Percentiles rank a stretch among this genome's conserved stretches.
Conservation (phyloP, 2,113 vertebrate species). For the Hiodon tergisus region DNA sequence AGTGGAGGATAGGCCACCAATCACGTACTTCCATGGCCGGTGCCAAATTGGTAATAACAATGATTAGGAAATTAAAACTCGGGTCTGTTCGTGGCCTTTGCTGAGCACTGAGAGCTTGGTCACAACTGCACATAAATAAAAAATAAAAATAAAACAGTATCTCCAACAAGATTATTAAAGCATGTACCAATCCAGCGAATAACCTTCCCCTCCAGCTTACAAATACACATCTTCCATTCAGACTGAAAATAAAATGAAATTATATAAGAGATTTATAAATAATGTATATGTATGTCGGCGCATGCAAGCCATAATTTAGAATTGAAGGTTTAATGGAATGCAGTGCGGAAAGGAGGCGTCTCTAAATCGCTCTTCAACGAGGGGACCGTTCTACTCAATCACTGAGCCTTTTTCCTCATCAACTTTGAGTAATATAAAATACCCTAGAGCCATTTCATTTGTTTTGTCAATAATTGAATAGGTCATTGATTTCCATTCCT, state of each 20-base stretch:
- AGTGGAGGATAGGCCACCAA: neutral
- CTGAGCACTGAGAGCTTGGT: neutral
- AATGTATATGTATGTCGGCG: neutral
- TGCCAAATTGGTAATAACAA: neutral
- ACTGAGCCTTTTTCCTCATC: no score
- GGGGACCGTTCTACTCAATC: no score
- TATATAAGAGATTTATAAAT: neutral
- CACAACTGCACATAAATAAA: constrained; percentile 12
- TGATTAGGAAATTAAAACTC: neutral
- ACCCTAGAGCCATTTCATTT: no score
- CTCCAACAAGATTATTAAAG: constrained; percentile 18
- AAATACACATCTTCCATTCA: neutral
- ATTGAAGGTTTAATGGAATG: constrained; percentile 17
- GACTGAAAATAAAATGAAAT: neutral
- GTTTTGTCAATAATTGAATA: no score
- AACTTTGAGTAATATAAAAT: no score
- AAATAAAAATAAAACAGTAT: neutral
- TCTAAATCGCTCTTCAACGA: neutral
- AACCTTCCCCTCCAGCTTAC: constrained; percentile 18
- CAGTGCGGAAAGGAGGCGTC: neutral
- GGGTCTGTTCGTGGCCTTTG: neutral
- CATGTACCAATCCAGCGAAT: neutral
- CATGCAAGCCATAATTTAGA: neutral
- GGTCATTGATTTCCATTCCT: no score
- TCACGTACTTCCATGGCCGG: neutral